phyloP scores from a whole-genome alignment of 2,113 vertebrate species.

The Naja naja region DNA sequence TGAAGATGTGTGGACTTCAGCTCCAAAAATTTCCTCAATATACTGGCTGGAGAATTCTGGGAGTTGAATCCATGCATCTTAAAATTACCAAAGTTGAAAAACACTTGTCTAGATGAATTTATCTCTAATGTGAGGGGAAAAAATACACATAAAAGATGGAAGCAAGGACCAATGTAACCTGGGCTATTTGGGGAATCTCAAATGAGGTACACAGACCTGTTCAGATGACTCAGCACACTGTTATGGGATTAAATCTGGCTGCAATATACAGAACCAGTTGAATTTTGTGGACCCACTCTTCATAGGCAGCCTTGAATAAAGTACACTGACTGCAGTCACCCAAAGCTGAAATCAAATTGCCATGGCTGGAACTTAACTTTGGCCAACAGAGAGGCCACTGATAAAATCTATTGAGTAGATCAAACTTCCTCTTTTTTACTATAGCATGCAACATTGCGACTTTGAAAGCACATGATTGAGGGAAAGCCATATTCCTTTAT shows the following conservation, averaged over 20 bases:
- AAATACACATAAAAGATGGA: not conserved
- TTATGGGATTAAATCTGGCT: not conserved
- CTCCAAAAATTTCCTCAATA: not conserved
- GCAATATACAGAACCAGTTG: not conserved
- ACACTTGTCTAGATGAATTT: not conserved
- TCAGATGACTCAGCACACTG: not conserved
- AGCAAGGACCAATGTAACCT: not conserved
- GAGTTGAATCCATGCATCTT: not conserved
- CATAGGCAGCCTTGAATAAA: not conserved
- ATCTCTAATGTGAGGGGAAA: not conserved
- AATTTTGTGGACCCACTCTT: not conserved
- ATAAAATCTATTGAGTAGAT: not conserved
- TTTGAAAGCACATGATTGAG: not conserved
- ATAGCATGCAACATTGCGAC: not conserved
- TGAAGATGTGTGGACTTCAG: not conserved
- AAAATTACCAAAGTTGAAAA: not conserved
- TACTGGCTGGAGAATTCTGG: not conserved
- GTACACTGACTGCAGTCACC: not conserved
- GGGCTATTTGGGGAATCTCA: not conserved
- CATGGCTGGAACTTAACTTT: not conserved
- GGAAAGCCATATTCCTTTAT: not conserved
- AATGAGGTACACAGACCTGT: not conserved
- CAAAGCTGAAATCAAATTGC: not conserved
- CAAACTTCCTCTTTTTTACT: not conserved
- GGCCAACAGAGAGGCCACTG: not conserved